Base-by-base conservation (phyloP, 2,888 invertebrate genomes). In the Nebria brevicollis region DNA sequence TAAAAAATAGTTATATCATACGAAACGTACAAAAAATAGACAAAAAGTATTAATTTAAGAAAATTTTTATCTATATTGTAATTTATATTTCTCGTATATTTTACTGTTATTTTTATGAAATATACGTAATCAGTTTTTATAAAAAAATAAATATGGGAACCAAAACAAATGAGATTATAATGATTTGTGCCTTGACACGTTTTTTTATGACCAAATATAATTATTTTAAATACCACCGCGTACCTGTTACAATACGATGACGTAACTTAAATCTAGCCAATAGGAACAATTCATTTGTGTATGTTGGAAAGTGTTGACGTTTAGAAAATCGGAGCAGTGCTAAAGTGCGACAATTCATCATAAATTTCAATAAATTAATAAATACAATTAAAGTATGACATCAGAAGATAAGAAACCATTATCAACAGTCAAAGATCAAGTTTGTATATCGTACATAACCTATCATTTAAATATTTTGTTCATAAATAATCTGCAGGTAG, bases 401-500 rank as follows among this genome's bases (percentile, higher is more conserved):
- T 79, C 79, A 79, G 42, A 72, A 26, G 43, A n/a, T 43, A 42
- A 65, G 41, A 26, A 66, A 74, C 73, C 78, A 74, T 66, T 79
- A 74, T 74, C 79, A 75, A 66, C 79, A 41, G 74, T 79, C 13
- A 79, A 79, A 34, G 68, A 79, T 41, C 74, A 79, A 74, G 79
- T 79, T 34, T 26, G 68, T 75, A 2, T 68, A 25, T 13, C 65
- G 72, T 65, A 75, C 76, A 68, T 77, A 81, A 81, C 75, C 76
- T 80, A 13, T 26, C 11, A 34, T 34, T 34, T 5, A 20, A 34
- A 34, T 34, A 34, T 34, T 34, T 34, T 34, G 34, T 34, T 34
- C 1, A 34, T 34, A 34, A 34, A 34, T 34, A 26, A 65, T 26
- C 8, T 20, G 41, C 75, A 85, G 85, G 81, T 85, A 65, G 83